A percentile compares a stretch with the other conserved stretches of the same genome.
phyloP scores from a whole-genome alignment of 2,113 vertebrate genomes.

The Microtus oregoni region DNA sequence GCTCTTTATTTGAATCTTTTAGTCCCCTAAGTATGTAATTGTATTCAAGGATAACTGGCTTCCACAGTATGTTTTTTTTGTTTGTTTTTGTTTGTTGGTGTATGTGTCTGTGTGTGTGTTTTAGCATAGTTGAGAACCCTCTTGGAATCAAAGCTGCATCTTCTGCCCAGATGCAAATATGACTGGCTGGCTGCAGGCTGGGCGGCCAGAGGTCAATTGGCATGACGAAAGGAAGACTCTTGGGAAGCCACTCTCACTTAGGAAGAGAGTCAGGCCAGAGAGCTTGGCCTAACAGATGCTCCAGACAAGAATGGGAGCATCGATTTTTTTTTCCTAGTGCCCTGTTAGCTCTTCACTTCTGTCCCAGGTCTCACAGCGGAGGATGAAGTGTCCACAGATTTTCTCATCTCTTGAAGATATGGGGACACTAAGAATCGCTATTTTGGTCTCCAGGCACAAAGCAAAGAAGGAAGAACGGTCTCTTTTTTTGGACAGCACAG shows the following conservation, averaged over 20 bases:
- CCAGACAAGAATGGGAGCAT: background rate
- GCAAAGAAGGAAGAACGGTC: background rate
- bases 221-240: constrained; percentile 12
- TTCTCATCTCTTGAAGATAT: background rate
- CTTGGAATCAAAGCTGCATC: background rate
- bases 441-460: background rate
- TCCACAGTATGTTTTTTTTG: background rate
- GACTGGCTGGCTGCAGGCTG: background rate
- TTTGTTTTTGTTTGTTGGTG: no score
- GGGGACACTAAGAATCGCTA: background rate
- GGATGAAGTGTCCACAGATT: background rate
- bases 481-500: background rate
- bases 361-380: background rate
- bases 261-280: background rate
- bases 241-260: background rate
- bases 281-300: background rate
- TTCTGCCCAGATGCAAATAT: background rate
- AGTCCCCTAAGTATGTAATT: background rate
- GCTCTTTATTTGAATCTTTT: constrained; percentile 4
- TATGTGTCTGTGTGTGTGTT: background rate
- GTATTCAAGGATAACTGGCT: constrained; percentile 46
- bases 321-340: background rate
- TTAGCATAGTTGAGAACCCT: background rate
- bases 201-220: background rate
- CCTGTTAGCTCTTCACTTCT: background rate